These are phyloP conservation scores for Rhinopomastus cyanomelas DNA, from an alignment of 2,113 vertebrate genomes.

Conservation along the genomic window DNA sequence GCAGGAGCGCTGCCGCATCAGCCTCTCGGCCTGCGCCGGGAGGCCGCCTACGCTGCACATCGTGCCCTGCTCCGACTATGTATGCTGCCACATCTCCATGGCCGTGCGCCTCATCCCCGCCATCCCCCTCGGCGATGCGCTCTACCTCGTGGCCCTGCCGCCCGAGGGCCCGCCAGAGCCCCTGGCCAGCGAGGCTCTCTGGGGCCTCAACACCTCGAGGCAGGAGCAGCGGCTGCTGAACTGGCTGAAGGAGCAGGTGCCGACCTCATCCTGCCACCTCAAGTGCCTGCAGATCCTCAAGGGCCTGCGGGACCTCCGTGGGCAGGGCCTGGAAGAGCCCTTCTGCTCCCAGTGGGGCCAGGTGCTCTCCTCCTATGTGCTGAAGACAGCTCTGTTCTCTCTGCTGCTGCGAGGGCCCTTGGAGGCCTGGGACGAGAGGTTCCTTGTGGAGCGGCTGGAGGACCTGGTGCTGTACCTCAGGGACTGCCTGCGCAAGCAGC, in stretches of 20 bases:
- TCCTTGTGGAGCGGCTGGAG: constrained; percentile 78
- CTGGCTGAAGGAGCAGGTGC: constrained; percentile 79
- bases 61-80: constrained; percentile 83
- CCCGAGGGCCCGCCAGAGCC: neutral
- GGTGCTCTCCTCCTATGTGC: constrained; percentile 80
- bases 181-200: constrained; percentile 60
- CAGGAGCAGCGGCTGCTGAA: constrained; percentile 84
- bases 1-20: constrained; percentile 81
- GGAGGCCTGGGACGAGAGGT: constrained; percentile 77
- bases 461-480: constrained; percentile 78
- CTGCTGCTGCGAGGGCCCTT: constrained; percentile 72
- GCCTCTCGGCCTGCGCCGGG: constrained; percentile 59
- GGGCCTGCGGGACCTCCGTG: constrained; percentile 81
- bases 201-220: constrained; percentile 80
- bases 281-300: constrained; percentile 87
- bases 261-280: constrained; percentile 82
- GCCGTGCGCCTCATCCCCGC: constrained; percentile 84
- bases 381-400: constrained; percentile 82
- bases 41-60: constrained; percentile 79
- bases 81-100: constrained; percentile 89
- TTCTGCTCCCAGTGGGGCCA: constrained; percentile 74
- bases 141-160: constrained; percentile 76
- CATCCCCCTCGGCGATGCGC: constrained; percentile 79
- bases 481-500: constrained; percentile 73
- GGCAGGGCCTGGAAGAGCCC: constrained; percentile 71